Percentiles rank a stretch among this genome's conserved stretches.
These are phyloP conservation scores for Micropterix aruncella DNA, from an alignment of 2,888 invertebrate species.

Conservation along the genomic window DNA sequence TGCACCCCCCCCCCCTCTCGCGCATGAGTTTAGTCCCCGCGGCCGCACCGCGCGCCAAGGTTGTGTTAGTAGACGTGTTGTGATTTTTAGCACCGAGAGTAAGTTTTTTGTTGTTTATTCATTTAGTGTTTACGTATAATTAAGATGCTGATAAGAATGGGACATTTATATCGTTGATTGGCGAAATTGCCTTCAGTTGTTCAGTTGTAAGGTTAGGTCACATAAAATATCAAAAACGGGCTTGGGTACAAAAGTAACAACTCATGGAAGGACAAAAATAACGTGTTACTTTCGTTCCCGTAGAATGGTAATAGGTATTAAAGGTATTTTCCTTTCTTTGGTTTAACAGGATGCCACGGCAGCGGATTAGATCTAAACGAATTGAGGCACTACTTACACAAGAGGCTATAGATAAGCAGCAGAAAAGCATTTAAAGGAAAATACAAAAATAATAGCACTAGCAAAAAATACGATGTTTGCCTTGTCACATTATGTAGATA, in stretches of 20 bases:
- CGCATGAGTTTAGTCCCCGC: not conserved
- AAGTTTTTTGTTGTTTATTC: not conserved
- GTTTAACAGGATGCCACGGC: too few species aligned
- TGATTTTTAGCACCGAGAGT: not conserved
- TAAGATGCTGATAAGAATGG: not conserved
- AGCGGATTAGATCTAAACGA: too few species aligned
- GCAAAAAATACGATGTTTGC: slow-evolving; percentile 8
- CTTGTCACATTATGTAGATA: slow-evolving; percentile 8
- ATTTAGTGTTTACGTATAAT: too few species aligned
- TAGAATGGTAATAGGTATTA: not conserved
- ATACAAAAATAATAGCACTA: slow-evolving; percentile 5
- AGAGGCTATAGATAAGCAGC: not conserved
- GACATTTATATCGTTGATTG: not conserved
- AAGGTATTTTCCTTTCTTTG: not conserved
- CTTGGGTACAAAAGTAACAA: not conserved
- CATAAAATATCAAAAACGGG: not conserved
- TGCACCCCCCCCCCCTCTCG: not conserved
- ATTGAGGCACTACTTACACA: not conserved
- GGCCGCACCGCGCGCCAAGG: not conserved
- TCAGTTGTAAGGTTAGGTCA: not conserved
- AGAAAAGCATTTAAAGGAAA: slow-evolving; percentile 2
- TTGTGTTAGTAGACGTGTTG: not conserved
- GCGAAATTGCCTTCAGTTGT: not conserved
- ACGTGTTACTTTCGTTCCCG: not conserved
- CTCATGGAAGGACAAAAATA: not conserved